Percentiles rank a stretch among this genome's conserved stretches.
Conservation (phyloP, 2,113 vertebrate species). For the Atherinomorus stipes region DNA sequence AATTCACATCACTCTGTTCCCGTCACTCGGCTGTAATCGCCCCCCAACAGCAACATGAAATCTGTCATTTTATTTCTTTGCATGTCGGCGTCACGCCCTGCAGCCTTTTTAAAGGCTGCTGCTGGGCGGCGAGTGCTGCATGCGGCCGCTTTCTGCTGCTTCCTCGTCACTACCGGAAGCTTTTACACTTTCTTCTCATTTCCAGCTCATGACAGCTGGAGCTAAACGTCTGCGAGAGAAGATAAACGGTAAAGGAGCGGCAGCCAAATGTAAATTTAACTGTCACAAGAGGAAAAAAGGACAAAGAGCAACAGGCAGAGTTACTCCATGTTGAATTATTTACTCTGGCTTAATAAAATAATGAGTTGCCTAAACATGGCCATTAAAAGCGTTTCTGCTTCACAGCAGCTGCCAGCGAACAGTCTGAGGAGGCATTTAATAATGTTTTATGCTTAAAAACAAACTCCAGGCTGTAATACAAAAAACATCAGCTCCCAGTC, state of each 20-base stretch:
- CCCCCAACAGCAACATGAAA: background rate
- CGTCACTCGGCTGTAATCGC: background rate
- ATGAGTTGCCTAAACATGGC: background rate
- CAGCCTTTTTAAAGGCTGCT: background rate
- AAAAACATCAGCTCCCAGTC: slow-evolving; percentile 2
- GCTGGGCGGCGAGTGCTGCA: background rate
- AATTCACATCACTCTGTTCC: background rate
- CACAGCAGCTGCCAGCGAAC: background rate
- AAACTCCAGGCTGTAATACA: slow-evolving; percentile 15
- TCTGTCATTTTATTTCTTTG: background rate
- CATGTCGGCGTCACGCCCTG: background rate
- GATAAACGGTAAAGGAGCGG: background rate
- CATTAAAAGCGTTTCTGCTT: background rate
- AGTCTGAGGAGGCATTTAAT: background rate
- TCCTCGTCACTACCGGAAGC: slow-evolving; percentile 1
- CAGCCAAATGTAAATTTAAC: slow-evolving; percentile 1
- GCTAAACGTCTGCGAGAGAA: slow-evolving; percentile 6
- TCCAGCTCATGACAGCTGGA: slow-evolving; percentile 4
- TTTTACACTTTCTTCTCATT: background rate
- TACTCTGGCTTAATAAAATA: slow-evolving; percentile 2
- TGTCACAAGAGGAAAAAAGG: background rate
- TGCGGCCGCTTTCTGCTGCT: background rate
- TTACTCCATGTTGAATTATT: background rate
- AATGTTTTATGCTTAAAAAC: slow-evolving; percentile 5
- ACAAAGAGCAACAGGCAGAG: background rate